phyloP scores from a whole-genome alignment of 2,797 vertebrate species.

The Antrozous pallidus region DNA sequence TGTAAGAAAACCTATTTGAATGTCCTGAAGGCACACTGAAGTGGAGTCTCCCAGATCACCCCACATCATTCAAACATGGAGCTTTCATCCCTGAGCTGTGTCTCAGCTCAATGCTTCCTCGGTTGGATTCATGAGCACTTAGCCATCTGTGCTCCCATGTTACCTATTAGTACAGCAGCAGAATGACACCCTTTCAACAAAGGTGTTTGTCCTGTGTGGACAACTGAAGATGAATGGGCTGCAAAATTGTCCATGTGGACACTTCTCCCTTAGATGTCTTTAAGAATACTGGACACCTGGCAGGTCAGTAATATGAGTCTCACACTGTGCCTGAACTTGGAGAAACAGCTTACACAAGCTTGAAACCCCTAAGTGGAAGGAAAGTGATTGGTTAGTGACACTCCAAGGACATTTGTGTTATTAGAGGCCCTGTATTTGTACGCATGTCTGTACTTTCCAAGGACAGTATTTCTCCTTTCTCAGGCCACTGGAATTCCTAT shows the following conservation, averaged over 20 bases:
- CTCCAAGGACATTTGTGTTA: background rate
- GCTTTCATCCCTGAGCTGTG: accelerated
- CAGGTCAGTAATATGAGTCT: background rate
- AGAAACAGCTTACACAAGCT: background rate
- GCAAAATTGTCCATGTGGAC: background rate
- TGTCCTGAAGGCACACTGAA: background rate
- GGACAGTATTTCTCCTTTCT: background rate
- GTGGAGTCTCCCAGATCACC: background rate
- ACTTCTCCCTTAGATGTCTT: background rate
- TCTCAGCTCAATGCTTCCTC: background rate
- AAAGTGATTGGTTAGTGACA: background rate
- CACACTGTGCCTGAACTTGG: background rate
- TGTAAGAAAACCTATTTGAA: background rate
- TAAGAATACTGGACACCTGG: background rate
- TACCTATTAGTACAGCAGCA: background rate
- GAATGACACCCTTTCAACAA: background rate
- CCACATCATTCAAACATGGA: background rate
- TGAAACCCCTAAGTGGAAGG: background rate
- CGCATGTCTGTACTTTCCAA: background rate
- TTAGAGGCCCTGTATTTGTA: background rate
- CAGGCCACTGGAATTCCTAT: background rate
- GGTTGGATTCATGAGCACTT: background rate
- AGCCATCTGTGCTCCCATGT: background rate
- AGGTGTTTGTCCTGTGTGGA: background rate
- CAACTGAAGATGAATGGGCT: background rate